Conservation (phyloP, 2,888 invertebrate genomes). For the Steinernema hermaphroditum region DNA sequence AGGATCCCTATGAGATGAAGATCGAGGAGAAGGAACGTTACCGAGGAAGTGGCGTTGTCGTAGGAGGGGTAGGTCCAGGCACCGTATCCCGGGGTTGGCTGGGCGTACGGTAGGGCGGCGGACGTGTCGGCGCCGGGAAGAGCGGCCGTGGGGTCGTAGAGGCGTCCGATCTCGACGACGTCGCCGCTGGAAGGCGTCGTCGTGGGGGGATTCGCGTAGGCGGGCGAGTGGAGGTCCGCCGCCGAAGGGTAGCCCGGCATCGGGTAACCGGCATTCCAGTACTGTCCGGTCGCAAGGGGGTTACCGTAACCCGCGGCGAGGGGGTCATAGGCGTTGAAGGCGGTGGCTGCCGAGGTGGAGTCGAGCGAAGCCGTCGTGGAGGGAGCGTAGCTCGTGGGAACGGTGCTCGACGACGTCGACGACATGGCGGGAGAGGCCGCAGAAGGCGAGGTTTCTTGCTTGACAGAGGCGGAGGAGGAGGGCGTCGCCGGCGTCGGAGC, state of each 20-base stretch:
- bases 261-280: constrained; percentile 9
- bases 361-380: background rate
- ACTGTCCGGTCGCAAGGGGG: background rate
- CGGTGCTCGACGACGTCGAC: constrained; percentile 24
- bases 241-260: constrained; percentile 15
- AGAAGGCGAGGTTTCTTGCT: constrained; percentile 19
- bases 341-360: constrained; percentile 13
- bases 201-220: constrained; percentile 16
- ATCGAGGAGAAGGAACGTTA: too few species aligned
- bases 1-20: too few species aligned
- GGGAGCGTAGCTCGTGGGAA: background rate
- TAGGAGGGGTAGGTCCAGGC: background rate
- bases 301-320: background rate
- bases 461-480: constrained; percentile 10
- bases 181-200: constrained; percentile 19
- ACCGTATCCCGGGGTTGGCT: constrained; percentile 14
- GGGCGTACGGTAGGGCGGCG: constrained; percentile 1
- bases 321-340: constrained; percentile 18
- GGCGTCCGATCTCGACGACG: constrained; percentile 24
- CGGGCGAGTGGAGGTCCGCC: constrained; percentile 25
- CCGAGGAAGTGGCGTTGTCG: constrained; percentile 19
- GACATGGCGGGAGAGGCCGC: constrained; percentile 21
- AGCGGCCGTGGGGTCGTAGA: background rate
- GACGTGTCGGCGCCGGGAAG: constrained; percentile 4
- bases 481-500: constrained; percentile 1